phyloP scores from a whole-genome alignment of 1,140 invertebrate genomes.

The Stenopsyche tienmushanensis region DNA sequence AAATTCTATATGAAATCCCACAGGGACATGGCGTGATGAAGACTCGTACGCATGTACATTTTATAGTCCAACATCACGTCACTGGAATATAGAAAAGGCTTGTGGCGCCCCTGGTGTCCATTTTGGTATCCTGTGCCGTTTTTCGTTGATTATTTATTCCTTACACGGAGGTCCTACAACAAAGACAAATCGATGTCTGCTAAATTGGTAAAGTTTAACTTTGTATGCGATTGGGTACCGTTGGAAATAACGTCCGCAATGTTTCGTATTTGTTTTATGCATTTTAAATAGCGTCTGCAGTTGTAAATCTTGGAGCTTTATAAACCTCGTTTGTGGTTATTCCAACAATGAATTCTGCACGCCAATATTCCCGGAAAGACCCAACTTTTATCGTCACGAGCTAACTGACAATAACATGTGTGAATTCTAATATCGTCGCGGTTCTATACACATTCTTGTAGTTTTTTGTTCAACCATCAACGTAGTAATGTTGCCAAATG shows the following conservation, averaged over 20 bases:
- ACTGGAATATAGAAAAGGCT: slow-evolving; percentile 10
- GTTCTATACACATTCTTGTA: too few species aligned
- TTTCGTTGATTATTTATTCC: slow-evolving; percentile 25
- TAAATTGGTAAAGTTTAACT: slow-evolving; percentile 25
- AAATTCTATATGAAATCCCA: too few species aligned
- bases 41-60: slow-evolving; percentile 3
- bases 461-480: too few species aligned
- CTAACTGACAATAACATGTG: too few species aligned
- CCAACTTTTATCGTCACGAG: too few species aligned
- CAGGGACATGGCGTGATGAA: slow-evolving; percentile 17
- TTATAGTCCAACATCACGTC: slow-evolving; percentile 11
- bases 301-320: too few species aligned
- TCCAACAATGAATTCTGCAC: too few species aligned
- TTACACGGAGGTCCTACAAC: slow-evolving; percentile 20
- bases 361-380: too few species aligned
- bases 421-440: too few species aligned
- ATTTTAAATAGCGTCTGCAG: too few species aligned
- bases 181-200: slow-evolving; percentile 32
- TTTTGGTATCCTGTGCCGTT: slow-evolving; percentile 9
- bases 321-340: too few species aligned
- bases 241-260: not conserved
- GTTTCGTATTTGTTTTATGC: slow-evolving; percentile 2
- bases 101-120: slow-evolving; percentile 16
- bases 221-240: slow-evolving; percentile 6
- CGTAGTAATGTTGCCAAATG: too few species aligned